These are phyloP conservation scores for Emydoidea blandingii DNA, from an alignment of 2,797 vertebrate genomes.

Conservation along the genomic window DNA sequence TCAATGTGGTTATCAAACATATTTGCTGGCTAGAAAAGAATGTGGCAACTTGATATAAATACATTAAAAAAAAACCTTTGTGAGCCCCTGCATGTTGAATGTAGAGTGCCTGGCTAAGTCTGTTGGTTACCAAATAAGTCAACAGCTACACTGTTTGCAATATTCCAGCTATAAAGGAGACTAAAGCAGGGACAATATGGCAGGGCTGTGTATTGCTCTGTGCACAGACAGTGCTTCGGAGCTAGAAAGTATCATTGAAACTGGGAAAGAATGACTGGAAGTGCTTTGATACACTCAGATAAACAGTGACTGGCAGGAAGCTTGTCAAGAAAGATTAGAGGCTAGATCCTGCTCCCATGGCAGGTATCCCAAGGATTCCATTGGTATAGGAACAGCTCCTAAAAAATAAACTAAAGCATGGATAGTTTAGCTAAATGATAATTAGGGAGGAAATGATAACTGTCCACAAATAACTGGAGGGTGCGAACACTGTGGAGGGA, in stretches of 20 bases:
- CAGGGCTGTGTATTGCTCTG: not conserved
- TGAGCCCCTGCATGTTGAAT: rapidly evolving
- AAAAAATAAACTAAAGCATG: not conserved
- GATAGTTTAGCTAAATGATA: not conserved
- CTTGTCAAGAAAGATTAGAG: not conserved
- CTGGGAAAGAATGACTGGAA: not conserved
- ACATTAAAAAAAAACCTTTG: not conserved
- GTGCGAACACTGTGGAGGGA: no score
- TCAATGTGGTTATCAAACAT: rapidly evolving
- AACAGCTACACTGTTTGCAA: not conserved
- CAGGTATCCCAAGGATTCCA: not conserved
- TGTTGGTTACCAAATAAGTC: not conserved
- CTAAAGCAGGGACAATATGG: not conserved
- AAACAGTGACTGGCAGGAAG: not conserved
- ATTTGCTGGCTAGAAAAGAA: not conserved
- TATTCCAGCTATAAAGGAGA: not conserved
- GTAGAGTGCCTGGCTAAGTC: not conserved
- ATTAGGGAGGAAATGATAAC: not conserved
- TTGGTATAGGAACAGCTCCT: not conserved
- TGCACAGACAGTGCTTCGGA: not conserved
- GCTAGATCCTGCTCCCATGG: not conserved
- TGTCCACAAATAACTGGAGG: not conserved
- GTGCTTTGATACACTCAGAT: not conserved
- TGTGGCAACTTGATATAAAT: rapidly evolving
- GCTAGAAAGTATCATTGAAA: not conserved